These are phyloP conservation scores for Lordiphosa stackelbergi DNA, from an alignment of 1,140 invertebrate genomes.

Conservation along the genomic window DNA sequence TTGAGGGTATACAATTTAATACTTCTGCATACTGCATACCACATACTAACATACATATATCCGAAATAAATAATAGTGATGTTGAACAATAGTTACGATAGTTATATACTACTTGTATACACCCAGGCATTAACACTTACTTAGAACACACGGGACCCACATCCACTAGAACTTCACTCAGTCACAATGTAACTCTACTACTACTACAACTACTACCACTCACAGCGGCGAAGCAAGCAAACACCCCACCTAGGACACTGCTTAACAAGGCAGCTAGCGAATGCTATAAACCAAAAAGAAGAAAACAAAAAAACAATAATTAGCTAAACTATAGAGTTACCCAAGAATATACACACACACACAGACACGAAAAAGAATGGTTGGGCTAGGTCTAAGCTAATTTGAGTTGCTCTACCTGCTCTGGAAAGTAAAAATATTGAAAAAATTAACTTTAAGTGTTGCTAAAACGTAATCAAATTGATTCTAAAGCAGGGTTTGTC, in stretches of 20 bases:
- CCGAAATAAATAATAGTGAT: slow-evolving; percentile 2
- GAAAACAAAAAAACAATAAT: slow-evolving; percentile 50
- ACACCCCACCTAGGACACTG: slow-evolving; percentile 72
- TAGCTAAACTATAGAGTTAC: slow-evolving; percentile 44
- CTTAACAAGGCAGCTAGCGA: slow-evolving; percentile 64
- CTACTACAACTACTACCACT: slow-evolving; percentile 18
- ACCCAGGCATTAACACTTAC: not conserved
- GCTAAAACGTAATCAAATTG: too few species aligned
- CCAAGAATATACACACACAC: slow-evolving; percentile 16
- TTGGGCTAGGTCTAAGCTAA: slow-evolving; percentile 9
- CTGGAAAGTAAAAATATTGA: too few species aligned
- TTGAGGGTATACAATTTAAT: too few species aligned
- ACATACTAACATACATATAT: not conserved
- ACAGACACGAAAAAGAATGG: not conserved
- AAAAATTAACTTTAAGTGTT: too few species aligned
- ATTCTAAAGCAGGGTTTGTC: too few species aligned
- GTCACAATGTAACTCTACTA: slow-evolving; percentile 1
- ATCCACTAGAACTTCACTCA: slow-evolving; percentile 31
- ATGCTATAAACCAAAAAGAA: slow-evolving; percentile 33
- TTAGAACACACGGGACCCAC: slow-evolving; percentile 28
- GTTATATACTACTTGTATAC: slow-evolving; percentile 28
- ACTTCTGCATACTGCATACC: slow-evolving; percentile 7
- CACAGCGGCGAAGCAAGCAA: slow-evolving; percentile 61
- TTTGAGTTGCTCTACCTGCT: too few species aligned
- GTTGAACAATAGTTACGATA: slow-evolving; percentile 34